Percentiles rank a stretch among this genome's conserved stretches.
These are phyloP conservation scores for Phrynocephalus versicolor DNA, from an alignment of 2,113 vertebrate genomes.

Conservation along the genomic window DNA sequence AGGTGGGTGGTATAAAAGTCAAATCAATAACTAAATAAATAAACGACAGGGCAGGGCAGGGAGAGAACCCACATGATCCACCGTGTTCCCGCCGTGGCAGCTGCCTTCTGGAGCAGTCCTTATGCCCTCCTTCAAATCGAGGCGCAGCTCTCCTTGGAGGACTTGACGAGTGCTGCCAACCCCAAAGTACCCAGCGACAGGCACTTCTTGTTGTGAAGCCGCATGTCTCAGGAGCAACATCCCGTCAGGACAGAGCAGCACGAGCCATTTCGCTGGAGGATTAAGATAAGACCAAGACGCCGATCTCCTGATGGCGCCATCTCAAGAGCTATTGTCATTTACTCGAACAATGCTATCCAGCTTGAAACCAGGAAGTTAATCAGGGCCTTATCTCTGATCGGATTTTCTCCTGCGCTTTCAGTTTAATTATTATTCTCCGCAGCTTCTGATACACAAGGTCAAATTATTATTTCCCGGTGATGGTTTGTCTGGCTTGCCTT, in stretches of 20 bases:
- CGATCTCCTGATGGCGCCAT: background rate
- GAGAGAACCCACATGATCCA: too few relatives aligned
- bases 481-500: background rate
- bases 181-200: background rate
- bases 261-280: conserved; percentile 35
- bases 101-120: too few relatives aligned
- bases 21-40: too few relatives aligned
- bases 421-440: conserved; percentile 31
- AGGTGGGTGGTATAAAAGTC: too few relatives aligned
- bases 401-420: conserved; percentile 21
- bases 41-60: too few relatives aligned
- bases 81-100: too few relatives aligned
- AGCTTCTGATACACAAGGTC: conserved; percentile 6
- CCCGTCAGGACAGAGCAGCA: conserved; percentile 32
- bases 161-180: background rate
- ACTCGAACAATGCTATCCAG: conserved; percentile 19
- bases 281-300: conserved; percentile 39
- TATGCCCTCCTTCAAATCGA: too few relatives aligned
- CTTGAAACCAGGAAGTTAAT: conserved; percentile 37
- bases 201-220: conserved; percentile 24
- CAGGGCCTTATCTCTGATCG: conserved; percentile 33
- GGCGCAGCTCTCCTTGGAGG: background rate
- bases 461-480: conserved; percentile 19
- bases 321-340: conserved; percentile 34
- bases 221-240: conserved; percentile 10